Percentiles rank a stretch among this genome's conserved stretches.
These are phyloP conservation scores for Dicentrarchus labrax DNA, from an alignment of 2,113 vertebrate species.

Conservation along the genomic window DNA sequence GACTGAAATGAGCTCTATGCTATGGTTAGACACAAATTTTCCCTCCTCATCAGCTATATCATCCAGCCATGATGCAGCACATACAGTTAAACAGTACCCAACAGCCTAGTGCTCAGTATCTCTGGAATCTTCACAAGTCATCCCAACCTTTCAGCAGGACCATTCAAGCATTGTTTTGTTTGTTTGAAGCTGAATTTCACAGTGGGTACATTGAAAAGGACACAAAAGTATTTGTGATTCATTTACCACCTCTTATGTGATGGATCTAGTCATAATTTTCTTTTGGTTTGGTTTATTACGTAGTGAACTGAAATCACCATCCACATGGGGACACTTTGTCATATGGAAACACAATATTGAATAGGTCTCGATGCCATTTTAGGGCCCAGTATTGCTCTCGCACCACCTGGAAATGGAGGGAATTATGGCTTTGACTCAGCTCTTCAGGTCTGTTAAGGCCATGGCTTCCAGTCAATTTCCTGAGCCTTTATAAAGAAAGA, in stretches of 20 bases:
- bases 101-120: not conserved
- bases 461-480: conserved; percentile 1
- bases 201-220: not conserved
- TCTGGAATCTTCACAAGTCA: not conserved
- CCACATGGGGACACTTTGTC: conserved; percentile 1
- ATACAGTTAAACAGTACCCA: not conserved
- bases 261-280: not conserved
- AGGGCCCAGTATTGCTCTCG: not conserved
- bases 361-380: conserved; percentile 18
- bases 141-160: not conserved
- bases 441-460: conserved; percentile 1
- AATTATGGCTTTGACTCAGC: conserved; percentile 39
- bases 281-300: not conserved
- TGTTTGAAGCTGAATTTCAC: not conserved
- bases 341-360: conserved; percentile 20
- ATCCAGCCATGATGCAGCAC: not conserved
- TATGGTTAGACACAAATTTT: not conserved
- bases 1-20: not conserved
- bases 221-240: not conserved
- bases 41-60: not conserved
- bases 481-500: conserved; percentile 6
- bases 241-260: not conserved
- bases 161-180: not conserved
- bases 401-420: conserved; percentile 24
- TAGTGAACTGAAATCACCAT: not conserved